Percentiles rank a stretch among this genome's conserved stretches.
phyloP scores from a whole-genome alignment of 2,797 vertebrate genomes.

The Mallotus villosus region DNA sequence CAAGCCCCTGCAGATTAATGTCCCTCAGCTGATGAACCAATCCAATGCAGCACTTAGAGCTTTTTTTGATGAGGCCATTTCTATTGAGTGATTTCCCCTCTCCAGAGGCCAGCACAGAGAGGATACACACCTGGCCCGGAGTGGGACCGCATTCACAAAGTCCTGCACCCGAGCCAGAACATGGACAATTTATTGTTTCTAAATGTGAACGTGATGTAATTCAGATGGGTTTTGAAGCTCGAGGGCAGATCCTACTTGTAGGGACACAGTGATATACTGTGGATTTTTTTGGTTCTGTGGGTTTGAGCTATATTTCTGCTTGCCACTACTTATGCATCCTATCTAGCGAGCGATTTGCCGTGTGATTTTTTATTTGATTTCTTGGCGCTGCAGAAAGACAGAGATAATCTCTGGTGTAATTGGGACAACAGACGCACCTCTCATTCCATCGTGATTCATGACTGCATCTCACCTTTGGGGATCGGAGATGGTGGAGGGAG shows the following conservation, averaged over 20 bases:
- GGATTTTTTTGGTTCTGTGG: not conserved
- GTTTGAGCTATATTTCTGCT: not conserved
- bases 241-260: not conserved
- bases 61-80: not conserved
- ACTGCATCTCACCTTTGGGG: slow-evolving; percentile 24
- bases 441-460: slow-evolving; percentile 59
- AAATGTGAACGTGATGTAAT: not conserved
- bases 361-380: not conserved
- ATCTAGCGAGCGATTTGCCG: slow-evolving; percentile 1
- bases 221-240: not conserved
- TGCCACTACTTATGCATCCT: not conserved
- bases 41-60: slow-evolving; percentile 15
- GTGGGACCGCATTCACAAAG: not conserved
- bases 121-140: not conserved
- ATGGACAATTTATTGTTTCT: not conserved
- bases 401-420: slow-evolving; percentile 52
- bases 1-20: slow-evolving; percentile 41
- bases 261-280: not conserved
- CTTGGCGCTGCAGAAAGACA: slow-evolving; percentile 42
- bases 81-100: slow-evolving; percentile 1
- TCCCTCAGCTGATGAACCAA: slow-evolving; percentile 39
- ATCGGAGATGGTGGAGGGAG: slow-evolving; percentile 35
- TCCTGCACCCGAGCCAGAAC: not conserved
- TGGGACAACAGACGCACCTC: slow-evolving; percentile 55
- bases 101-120: not conserved